Evolutionary conservation across 2,113 vertebrate species (phyloP), one percentile per base, ranked within the genome.

Genomic region (Chaetodon trifascialis): DNA sequence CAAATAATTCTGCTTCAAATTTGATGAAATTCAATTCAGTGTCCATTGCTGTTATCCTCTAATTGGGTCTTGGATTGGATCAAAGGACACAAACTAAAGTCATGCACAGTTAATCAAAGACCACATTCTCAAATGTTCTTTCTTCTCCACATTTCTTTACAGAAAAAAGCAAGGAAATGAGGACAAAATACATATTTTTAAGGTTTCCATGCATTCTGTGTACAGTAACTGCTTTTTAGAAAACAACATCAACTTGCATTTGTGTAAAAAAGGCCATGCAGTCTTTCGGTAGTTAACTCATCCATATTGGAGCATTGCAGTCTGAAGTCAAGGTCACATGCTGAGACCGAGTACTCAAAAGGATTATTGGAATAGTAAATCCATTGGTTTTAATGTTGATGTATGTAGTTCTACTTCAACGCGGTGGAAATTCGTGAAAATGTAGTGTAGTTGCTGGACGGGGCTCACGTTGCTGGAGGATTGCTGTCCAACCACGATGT

Each of bases 381-480:
- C 62, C 62, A 21, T 55, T 67, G 15, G 68, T 46, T 71, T 80
- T 59, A 42, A 69, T 68, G 14, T 9, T 55, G 40, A 60, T 66
- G 40, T 42, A 36, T 82, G 52, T 25, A 15, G 46, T 55, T 81
- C 25, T 58, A 70, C 25, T 76, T 78, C 56, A 88, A 63, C 49
- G 74, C n/a, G 15, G 79, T 40, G 69, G n/a, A 76, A 19, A 78
- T 73, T 84, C 64, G 58, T 73, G 30, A 47, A 74, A 59, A 77
- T 84, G 62, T 4, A 10, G 62, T 82, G 78, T 36, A 71, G 83
- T 34, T 72, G 80, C 77, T 74, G 46, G 49, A 79, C 79, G 89
- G 80, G 83, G 94, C 95, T 96, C 96, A 95, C 93, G 21, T 95
- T 95, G 95, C 91, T 80, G 88, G 91, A 38, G 70, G 90, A 14